Evolutionary conservation across 2,888 invertebrate species (phyloP).

Genomic region (Silvanus unidentatus): DNA sequence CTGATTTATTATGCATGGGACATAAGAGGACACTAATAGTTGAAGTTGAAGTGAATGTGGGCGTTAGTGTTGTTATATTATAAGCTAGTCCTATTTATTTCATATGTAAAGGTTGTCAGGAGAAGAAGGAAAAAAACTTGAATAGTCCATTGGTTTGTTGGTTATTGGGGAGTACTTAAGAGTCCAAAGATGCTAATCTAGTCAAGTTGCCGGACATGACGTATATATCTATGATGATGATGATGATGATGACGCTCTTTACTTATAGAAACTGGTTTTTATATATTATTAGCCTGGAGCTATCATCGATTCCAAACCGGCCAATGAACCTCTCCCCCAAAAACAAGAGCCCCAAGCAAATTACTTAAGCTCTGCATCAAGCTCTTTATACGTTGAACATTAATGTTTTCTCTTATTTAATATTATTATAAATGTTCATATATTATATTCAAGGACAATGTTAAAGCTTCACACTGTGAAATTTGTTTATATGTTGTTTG

Average conservation of each 20-base stretch:
- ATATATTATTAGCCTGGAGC: constrained; percentile 33
- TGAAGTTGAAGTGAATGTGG: too few species aligned
- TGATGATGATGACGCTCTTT: constrained; percentile 34
- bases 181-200: constrained; percentile 22
- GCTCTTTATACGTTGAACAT: too few species aligned
- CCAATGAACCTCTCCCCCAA: constrained; percentile 31
- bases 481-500: neutral
- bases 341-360: constrained; percentile 21
- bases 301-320: constrained; percentile 29
- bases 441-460: neutral
- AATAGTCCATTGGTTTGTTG: too few species aligned
- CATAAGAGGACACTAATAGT: too few species aligned
- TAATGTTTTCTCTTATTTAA: too few species aligned
- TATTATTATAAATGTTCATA: neutral
- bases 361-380: constrained; percentile 1
- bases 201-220: constrained; percentile 32
- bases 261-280: constrained; percentile 39
- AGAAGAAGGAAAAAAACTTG: too few species aligned
- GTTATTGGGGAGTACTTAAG: constrained; percentile 1
- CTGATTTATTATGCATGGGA: too few species aligned
- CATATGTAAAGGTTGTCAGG: neutral
- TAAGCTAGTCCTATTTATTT: neutral
- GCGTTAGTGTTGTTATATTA: too few species aligned
- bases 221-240: constrained; percentile 20
- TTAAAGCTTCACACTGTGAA: neutral